Base-by-base conservation (phyloP, 2,888 invertebrate species). In the Cyrtodaria siliqua region DNA sequence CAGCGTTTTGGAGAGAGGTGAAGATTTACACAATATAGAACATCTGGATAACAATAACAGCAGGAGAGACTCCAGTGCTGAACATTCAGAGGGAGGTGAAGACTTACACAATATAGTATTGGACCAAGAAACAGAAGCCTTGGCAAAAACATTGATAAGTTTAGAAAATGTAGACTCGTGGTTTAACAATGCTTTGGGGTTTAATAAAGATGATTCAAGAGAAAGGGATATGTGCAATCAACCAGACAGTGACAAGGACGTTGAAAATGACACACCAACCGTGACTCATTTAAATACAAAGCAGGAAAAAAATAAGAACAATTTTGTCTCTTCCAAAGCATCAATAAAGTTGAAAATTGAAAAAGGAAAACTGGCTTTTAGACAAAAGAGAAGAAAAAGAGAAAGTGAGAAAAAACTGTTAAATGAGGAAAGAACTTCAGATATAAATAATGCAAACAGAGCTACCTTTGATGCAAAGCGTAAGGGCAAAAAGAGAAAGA, bases 401-500 rank as follows among this genome's bases (percentile, higher is more conserved):
- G 40, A 63, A 20, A n/a, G 42, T 33, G 33, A 33, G 33, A 33
- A 12, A 33, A 12, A 33, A 33, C 12, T 33, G 12, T 8, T 8
- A 8, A 12, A 33, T 8, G 33, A 33, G 12, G 33, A 33, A 33
- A 33, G 12, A 8, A 33, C 33, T 8, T 4, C 4, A 8, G 12
- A 4, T 8, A 12, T 33, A 8, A 33, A 33, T 33, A 33, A 33
- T 8, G 12, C 4, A 16, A 16, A 44, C 16, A 44, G n/a, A 44
- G n/a, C 6, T 18, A 20, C 16, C n/a, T 3, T 18, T 6, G 16
- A 44, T 18, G n/a, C 9, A 18, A 61, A 55, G 47, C 29, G 40
- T 9, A 23, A 1, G 14, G 20, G 50, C 3, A 68, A 59, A 29
- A 74, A 74, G 49, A 57, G 27, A 33, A 44, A 50, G 20, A 55